Evolutionary conservation across 2,113 vertebrate genomes (phyloP).

Genomic region (Reinhardtius hippoglossoides): DNA sequence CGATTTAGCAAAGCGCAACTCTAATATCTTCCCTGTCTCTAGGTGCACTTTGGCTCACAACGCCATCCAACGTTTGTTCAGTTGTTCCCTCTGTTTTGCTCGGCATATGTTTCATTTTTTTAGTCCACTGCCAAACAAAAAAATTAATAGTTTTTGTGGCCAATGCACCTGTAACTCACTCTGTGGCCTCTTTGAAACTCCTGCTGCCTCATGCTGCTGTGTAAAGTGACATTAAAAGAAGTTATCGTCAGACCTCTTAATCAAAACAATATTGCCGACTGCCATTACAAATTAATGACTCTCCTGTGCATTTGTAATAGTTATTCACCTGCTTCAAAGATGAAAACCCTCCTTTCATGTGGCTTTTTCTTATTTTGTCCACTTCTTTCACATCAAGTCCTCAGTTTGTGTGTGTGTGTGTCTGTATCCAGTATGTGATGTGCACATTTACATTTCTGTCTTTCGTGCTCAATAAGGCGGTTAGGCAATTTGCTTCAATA

Average conservation of each 20-base stretch:
- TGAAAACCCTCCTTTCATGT: conserved; percentile 23
- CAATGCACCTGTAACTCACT: conserved; percentile 38
- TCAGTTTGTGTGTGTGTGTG: neutral
- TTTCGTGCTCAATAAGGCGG: conserved; percentile 54
- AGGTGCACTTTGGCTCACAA: conserved; percentile 9
- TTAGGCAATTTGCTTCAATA: conserved; percentile 47
- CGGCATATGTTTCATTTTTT: conserved; percentile 36
- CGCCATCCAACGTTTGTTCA: conserved; percentile 17
- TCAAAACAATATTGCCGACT: neutral
- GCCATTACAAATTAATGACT: conserved; percentile 43
- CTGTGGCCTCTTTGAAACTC: conserved; percentile 9
- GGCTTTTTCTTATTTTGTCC: conserved; percentile 1
- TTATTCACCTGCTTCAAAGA: conserved; percentile 31
- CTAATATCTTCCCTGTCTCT: conserved; percentile 1
- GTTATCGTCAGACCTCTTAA: conserved; percentile 26
- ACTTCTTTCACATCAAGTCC: conserved; percentile 7
- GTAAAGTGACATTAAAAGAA: conserved; percentile 38
- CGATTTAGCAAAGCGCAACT: conserved; percentile 9
- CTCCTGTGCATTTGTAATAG: conserved; percentile 29
- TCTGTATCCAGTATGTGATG: conserved; percentile 4
- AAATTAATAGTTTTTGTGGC: conserved; percentile 5
- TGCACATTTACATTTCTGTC: conserved; percentile 39
- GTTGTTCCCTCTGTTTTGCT: conserved; percentile 3
- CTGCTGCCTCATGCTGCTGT: conserved; percentile 22
- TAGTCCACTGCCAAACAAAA: conserved; percentile 34